Evolutionary conservation across 2,113 vertebrate genomes (phyloP).

Genomic region (Pitta sordida): DNA sequence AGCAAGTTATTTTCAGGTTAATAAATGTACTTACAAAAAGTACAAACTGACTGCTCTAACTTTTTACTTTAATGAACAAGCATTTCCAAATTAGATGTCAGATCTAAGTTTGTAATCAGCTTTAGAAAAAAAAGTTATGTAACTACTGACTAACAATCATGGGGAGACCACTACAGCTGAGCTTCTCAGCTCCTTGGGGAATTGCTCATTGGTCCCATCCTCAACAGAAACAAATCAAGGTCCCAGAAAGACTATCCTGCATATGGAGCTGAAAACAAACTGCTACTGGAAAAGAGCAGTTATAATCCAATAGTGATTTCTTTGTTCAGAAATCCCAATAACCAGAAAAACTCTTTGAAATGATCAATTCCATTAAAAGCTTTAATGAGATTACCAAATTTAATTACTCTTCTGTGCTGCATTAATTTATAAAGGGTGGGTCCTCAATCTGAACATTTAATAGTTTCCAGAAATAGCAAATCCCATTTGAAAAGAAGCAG

Average conservation of each 20-base stretch:
- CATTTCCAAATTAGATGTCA: not conserved
- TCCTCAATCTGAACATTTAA: slow-evolving; percentile 38
- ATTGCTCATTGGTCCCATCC: not conserved
- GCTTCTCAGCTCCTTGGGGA: not conserved
- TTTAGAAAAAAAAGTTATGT: not conserved
- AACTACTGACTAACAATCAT: not conserved
- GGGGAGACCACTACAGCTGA: not conserved
- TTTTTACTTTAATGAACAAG: not conserved
- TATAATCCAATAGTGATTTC: slow-evolving; percentile 8
- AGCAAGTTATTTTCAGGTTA: not conserved
- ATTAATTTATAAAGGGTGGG: slow-evolving; percentile 62
- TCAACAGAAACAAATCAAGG: not conserved
- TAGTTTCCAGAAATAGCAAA: slow-evolving; percentile 44
- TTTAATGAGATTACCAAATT: slow-evolving; percentile 69
- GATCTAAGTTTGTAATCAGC: not conserved
- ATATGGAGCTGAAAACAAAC: not conserved
- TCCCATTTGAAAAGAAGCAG: slow-evolving; percentile 1
- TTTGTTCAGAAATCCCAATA: slow-evolving; percentile 47
- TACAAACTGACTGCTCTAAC: not conserved
- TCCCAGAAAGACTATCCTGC: not conserved
- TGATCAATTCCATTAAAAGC: slow-evolving; percentile 69
- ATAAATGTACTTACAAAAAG: not conserved
- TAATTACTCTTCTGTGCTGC: slow-evolving; percentile 59
- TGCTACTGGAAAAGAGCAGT: not conserved
- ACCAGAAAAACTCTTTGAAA: slow-evolving; percentile 49